A percentile compares a stretch with the other conserved stretches of the same genome.
These are phyloP conservation scores for Melinaea marsaeus DNA, from an alignment of 2,888 invertebrate species.

Conservation along the genomic window DNA sequence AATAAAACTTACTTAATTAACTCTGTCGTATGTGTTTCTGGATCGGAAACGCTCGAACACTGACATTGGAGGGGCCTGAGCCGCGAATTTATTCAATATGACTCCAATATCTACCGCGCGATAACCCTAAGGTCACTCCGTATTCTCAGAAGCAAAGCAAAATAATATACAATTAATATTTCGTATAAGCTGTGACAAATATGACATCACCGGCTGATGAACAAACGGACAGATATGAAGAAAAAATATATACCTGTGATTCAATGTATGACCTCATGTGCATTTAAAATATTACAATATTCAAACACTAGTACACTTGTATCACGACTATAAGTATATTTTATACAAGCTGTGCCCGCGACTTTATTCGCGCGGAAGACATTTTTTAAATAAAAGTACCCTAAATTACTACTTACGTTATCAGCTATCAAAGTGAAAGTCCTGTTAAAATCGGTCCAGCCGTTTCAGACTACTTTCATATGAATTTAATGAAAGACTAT, in stretches of 20 bases:
- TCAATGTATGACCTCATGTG: conserved; percentile 31
- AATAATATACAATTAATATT: conserved; percentile 36
- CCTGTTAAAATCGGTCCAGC: no score
- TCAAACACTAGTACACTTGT: no score
- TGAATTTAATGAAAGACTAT: no score
- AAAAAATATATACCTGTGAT: conserved; percentile 18
- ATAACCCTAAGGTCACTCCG: conserved; percentile 65
- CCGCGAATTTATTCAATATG: conserved; percentile 65
- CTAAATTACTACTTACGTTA: no score
- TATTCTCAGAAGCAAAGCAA: conserved; percentile 66
- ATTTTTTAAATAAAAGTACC: no score
- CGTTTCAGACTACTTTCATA: no score
- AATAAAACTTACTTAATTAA: conserved; percentile 21
- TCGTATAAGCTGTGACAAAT: conserved; percentile 36
- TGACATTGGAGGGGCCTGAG: conserved; percentile 51
- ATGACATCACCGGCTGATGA: conserved; percentile 33
- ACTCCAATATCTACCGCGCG: conserved; percentile 54
- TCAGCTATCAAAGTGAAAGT: no score
- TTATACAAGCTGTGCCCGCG: no score
- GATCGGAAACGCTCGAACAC: conserved; percentile 39
- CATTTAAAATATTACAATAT: neutral
- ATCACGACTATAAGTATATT: no score
- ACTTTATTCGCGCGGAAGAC: no score
- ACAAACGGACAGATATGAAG: neutral
- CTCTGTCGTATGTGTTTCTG: conserved; percentile 8